Base-by-base conservation (phyloP, 2,888 invertebrate genomes). In the Amitus sp. region DNA sequence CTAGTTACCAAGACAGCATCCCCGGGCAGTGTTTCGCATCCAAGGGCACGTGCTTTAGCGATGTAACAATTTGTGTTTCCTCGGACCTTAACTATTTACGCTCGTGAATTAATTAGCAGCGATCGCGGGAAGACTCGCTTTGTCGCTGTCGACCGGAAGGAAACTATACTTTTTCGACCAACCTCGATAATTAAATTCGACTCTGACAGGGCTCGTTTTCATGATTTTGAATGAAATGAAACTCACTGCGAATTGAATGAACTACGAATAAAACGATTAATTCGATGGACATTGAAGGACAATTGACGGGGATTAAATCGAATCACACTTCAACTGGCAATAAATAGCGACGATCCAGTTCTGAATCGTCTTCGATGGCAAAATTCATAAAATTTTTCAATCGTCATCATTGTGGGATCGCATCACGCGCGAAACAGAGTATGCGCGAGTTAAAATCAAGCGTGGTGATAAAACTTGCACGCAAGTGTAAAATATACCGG, bases 61-160 rank as follows among this genome's bases (percentile, higher is more conserved):
- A 17, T 54, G 23, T 42, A 54, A 54, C 34, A 47, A 46, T 54
- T 28, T 54, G 47, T 40, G 42, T 42, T 54, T 54, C 47, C 47
- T 40, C 27, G 10, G 34, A 27, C 30, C 43, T 13, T 7, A 13
- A 37, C 15, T 37, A 37, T 37, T 37, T 15, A 9, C 12, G 37
- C 37, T 13, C 37, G 37, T 37, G 37, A 15, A 37, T 37, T 37
- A 37, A 37, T 37, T 37, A 37, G 4, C 37, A 15, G 12, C 4
- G 37, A 5, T 37, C 12, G 9, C 12, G 15, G 6, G 33, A n/a
- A n/a, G n/a, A n/a, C n/a, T n/a, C n/a, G n/a, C n/a, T n/a, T n/a
- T n/a, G n/a, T n/a, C n/a, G n/a, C n/a, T n/a, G n/a, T n/a, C n/a
- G n/a, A n/a, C n/a, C n/a, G n/a, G n/a, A n/a, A n/a, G n/a, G n/a